Percentiles rank a stretch among this genome's conserved stretches.
Conservation (phyloP, 1,140 invertebrate genomes). For the Neodiprion lecontei region DNA sequence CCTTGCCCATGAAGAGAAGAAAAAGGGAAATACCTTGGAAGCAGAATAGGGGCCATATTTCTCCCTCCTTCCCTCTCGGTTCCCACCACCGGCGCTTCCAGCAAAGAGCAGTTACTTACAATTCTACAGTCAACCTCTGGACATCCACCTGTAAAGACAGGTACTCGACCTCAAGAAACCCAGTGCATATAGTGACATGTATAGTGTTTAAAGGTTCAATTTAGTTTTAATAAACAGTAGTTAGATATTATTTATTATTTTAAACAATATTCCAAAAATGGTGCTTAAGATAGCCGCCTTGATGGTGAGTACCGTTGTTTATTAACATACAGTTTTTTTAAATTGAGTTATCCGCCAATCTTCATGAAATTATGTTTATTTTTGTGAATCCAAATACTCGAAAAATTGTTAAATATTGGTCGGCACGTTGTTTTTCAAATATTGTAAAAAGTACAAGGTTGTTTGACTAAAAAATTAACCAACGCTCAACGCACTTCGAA, state of each 20-base stretch:
- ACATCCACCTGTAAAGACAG: slow-evolving; percentile 61
- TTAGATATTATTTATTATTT: slow-evolving; percentile 11
- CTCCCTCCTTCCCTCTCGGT: slow-evolving; percentile 31
- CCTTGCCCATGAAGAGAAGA: not conserved
- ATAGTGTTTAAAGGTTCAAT: slow-evolving; percentile 42
- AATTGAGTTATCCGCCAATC: too few species aligned
- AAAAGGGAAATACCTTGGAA: slow-evolving; percentile 21
- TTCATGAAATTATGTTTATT: too few species aligned
- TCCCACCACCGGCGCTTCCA: slow-evolving; percentile 29
- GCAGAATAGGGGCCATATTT: slow-evolving; percentile 32
- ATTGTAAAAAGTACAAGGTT: too few species aligned
- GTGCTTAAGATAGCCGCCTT: slow-evolving; percentile 34
- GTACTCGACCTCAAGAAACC: slow-evolving; percentile 55
- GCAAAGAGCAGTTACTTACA: slow-evolving; percentile 53
- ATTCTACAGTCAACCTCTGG: slow-evolving; percentile 61
- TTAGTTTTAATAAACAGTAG: slow-evolving; percentile 12
- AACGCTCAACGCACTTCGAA: too few species aligned
- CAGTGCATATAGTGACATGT: slow-evolving; percentile 56
- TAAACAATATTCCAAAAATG: slow-evolving; percentile 5
- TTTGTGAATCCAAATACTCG: too few species aligned
- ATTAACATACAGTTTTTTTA: not conserved
- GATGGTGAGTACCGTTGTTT: slow-evolving; percentile 27
- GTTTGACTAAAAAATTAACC: too few species aligned
- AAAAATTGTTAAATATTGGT: too few species aligned
- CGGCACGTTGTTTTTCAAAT: too few species aligned